These are phyloP conservation scores for Anneissia japonica DNA, from an alignment of 35 echinoderm and acorn worm genomes.

Conservation along the genomic window DNA sequence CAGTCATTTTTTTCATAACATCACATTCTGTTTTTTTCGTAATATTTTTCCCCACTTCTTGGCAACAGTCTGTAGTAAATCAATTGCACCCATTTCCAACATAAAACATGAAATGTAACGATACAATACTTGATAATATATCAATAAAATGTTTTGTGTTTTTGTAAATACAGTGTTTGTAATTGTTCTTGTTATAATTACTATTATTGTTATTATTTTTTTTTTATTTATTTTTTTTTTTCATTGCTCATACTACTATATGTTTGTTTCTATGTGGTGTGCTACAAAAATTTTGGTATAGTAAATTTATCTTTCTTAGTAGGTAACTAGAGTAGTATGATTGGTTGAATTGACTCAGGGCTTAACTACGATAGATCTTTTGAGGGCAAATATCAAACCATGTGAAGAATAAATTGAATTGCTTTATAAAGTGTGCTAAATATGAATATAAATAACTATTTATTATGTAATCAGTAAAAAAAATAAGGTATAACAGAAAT, in stretches of 20 bases:
- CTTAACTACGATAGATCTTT: background rate
- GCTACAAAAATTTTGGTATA: background rate
- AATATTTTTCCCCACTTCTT: too few species aligned
- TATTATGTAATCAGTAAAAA: background rate
- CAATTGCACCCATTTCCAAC: too few species aligned
- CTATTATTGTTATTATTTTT: too few species aligned
- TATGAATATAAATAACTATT: background rate
- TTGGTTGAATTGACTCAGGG: background rate
- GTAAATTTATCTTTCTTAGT: background rate
- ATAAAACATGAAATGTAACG: too few species aligned
- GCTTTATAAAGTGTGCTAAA: conserved; percentile 1
- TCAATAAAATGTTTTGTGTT: too few species aligned
- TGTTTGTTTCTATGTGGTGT: background rate
- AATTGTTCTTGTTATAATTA: too few species aligned
- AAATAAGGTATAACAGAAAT: background rate
- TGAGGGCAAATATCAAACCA: background rate
- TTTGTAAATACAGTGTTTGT: too few species aligned
- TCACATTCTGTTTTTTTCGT: too few species aligned
- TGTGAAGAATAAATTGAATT: background rate
- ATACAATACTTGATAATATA: too few species aligned
- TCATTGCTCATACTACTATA: background rate
- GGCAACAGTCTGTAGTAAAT: too few species aligned
- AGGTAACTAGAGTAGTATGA: background rate
- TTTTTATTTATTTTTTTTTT: too few species aligned
- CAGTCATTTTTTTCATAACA: too few species aligned